Evolutionary conservation across 2,888 invertebrate genomes (phyloP).

Genomic region (Yponomeuta evonymella): DNA sequence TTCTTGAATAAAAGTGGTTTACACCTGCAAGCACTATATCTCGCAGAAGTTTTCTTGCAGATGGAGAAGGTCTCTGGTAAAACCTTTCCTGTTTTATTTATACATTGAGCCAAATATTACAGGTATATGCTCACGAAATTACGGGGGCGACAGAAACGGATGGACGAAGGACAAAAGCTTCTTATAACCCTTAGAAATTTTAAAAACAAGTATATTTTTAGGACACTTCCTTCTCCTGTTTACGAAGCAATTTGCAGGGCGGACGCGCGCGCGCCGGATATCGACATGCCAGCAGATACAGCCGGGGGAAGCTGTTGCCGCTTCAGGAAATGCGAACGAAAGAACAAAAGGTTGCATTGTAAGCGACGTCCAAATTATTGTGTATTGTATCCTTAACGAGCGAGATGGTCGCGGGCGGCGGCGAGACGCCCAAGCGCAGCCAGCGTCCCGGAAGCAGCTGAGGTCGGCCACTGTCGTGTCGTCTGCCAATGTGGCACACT

Average conservation of each 20-base stretch:
- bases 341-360: conserved; percentile 54
- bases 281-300: conserved; percentile 38
- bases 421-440: conserved; percentile 27
- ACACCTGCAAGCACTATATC: too few species aligned
- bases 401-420: conserved; percentile 36
- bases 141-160: too few species aligned
- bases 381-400: conserved; percentile 72
- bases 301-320: conserved; percentile 36
- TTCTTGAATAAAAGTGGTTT: too few species aligned
- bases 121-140: too few species aligned
- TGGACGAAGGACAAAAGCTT: neutral
- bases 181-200: neutral
- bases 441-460: neutral
- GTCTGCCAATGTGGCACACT: neutral
- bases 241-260: conserved; percentile 15
- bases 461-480: neutral
- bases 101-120: too few species aligned
- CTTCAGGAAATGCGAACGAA: conserved; percentile 53
- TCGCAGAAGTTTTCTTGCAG: too few species aligned
- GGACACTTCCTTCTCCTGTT: neutral
- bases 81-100: too few species aligned
- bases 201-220: neutral
- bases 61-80: too few species aligned
- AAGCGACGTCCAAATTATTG: conserved; percentile 63
- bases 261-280: conserved; percentile 32